Percentiles rank a stretch among this genome's conserved stretches.
Evolutionary conservation across 2,888 invertebrate genomes (phyloP).

Genomic region (Odontomyia ornata): DNA sequence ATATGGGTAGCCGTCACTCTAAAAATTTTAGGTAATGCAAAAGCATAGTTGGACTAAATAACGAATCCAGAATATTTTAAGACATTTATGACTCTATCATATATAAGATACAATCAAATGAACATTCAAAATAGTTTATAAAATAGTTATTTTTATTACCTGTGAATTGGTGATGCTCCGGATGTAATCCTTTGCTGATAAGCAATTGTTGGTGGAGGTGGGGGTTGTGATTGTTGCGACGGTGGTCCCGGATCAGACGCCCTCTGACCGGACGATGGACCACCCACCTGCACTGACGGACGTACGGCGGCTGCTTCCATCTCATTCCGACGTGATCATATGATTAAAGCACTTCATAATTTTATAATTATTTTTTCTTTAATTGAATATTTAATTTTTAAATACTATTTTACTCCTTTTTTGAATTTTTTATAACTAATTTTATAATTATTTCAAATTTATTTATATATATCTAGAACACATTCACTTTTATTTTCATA

Average conservation of each 20-base stretch:
- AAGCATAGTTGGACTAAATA: too few relatives aligned
- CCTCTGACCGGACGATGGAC: slow-evolving; percentile 62
- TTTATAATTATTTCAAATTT: slow-evolving; percentile 17
- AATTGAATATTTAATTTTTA: slow-evolving; percentile 25
- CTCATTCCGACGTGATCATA: slow-evolving; percentile 64
- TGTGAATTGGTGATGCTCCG: slow-evolving; percentile 64
- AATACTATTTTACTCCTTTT: slow-evolving; percentile 29
- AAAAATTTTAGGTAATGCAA: too few relatives aligned
- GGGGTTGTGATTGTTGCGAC: slow-evolving; percentile 56
- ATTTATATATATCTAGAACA: background rate
- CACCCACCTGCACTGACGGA: slow-evolving; percentile 66
- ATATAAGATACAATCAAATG: too few relatives aligned
- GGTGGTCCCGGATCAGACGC: slow-evolving; percentile 56
- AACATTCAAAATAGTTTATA: too few relatives aligned
- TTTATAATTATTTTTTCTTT: slow-evolving; percentile 35
- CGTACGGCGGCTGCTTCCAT: slow-evolving; percentile 66
- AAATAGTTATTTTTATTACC: too few relatives aligned
- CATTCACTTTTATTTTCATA: slow-evolving; percentile 11
- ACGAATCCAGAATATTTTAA: too few relatives aligned
- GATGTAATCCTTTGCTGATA: slow-evolving; percentile 63
- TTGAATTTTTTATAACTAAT: slow-evolving; percentile 1
- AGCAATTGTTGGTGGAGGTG: slow-evolving; percentile 55
- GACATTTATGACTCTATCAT: too few relatives aligned
- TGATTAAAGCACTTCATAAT: slow-evolving; percentile 49
- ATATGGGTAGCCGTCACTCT: too few relatives aligned